Percentiles rank a stretch among this genome's conserved stretches.
Evolutionary conservation across 2,888 invertebrate genomes (phyloP).

Genomic region (Eustalomyia histrio): DNA sequence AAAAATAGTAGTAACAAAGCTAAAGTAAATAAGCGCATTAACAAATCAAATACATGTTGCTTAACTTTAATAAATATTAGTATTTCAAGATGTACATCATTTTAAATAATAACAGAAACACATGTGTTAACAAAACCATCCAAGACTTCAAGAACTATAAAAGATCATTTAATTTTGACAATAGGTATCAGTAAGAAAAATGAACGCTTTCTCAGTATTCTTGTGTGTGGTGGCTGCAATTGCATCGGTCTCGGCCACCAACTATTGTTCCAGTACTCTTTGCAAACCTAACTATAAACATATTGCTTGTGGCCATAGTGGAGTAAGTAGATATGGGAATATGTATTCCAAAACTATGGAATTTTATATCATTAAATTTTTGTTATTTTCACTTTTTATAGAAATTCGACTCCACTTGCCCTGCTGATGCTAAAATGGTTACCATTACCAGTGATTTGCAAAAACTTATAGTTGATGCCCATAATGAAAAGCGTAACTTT

Average conservation of each 20-base stretch:
- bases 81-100: too few species aligned
- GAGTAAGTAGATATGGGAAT: slow-evolving; percentile 10
- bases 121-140: too few species aligned
- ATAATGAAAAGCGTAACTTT: slow-evolving; percentile 53
- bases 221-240: slow-evolving; percentile 8
- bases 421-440: slow-evolving; percentile 6
- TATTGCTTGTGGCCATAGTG: slow-evolving; percentile 32
- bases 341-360: not conserved
- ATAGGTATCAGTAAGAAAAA: not conserved
- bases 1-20: too few species aligned
- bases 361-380: not conserved
- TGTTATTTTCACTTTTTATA: slow-evolving; percentile 1
- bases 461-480: slow-evolving; percentile 9
- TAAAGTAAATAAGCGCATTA: too few species aligned
- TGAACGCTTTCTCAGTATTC: not conserved
- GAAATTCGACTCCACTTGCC: slow-evolving; percentile 42
- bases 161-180: too few species aligned
- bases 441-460: slow-evolving; percentile 4
- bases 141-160: too few species aligned
- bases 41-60: too few species aligned
- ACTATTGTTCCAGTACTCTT: slow-evolving; percentile 15
- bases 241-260: not conserved
- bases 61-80: too few species aligned
- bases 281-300: not conserved
- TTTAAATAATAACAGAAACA: too few species aligned